Percentiles rank a stretch among this genome's conserved stretches.
phyloP scores from a whole-genome alignment of 2,113 vertebrate genomes.

The Shinisaurus crocodilurus region DNA sequence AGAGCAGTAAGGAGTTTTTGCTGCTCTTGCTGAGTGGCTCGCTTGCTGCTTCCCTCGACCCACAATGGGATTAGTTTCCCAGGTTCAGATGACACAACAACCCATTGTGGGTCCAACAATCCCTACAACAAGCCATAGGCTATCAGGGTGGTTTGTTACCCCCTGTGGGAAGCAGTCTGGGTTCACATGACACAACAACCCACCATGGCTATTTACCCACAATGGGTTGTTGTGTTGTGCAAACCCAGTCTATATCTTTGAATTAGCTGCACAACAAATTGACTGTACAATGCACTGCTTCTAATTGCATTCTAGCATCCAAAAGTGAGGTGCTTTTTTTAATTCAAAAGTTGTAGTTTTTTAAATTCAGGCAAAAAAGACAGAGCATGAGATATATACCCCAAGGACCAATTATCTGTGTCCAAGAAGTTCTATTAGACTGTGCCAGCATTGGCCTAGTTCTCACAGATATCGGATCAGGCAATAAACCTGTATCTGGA shows the following conservation, averaged over 20 bases:
- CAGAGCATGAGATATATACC: not conserved
- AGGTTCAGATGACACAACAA: too few relatives aligned
- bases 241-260: constrained; percentile 31
- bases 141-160: too few relatives aligned
- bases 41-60: too few relatives aligned
- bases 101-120: too few relatives aligned
- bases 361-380: not conserved
- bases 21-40: too few relatives aligned
- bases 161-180: too few relatives aligned
- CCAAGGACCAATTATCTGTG: constrained; percentile 49
- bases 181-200: too few relatives aligned
- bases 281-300: not conserved
- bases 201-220: too few relatives aligned
- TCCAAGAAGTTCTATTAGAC: constrained; percentile 44
- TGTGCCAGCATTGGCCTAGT: not conserved
- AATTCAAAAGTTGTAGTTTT: not conserved
- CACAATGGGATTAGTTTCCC: too few relatives aligned
- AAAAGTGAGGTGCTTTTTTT: constrained; percentile 26
- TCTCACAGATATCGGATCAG: not conserved
- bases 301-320: not conserved
- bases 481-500: not conserved
- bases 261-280: constrained; percentile 26
- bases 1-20: too few relatives aligned
- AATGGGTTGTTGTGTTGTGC: too few relatives aligned
- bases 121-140: too few relatives aligned